Conservation (phyloP, 2,113 vertebrate genomes). For the Limanda limanda region DNA sequence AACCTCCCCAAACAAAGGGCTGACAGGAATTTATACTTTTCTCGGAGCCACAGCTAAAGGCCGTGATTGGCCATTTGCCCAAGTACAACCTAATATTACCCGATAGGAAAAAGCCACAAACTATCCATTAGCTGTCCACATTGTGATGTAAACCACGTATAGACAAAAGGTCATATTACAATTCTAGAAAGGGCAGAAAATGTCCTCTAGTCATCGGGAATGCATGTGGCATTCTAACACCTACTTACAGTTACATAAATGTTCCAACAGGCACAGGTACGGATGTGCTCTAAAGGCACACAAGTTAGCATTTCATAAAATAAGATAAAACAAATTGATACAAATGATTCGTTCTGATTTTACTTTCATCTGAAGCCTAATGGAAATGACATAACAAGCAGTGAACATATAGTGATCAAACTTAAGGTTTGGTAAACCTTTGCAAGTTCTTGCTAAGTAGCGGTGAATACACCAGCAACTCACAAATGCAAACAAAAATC, state of each 20-base stretch:
- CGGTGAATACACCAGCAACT: too few species aligned
- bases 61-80: not conserved
- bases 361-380: not conserved
- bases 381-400: too few species aligned
- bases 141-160: not conserved
- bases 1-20: not conserved
- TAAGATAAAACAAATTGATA: not conserved
- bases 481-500: too few species aligned
- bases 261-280: not conserved
- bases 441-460: too few species aligned
- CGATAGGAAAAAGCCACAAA: not conserved
- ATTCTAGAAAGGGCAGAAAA: too few species aligned
- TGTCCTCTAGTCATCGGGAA: too few species aligned
- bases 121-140: not conserved
- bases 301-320: not conserved
- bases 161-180: too few species aligned
- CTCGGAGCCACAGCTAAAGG: not conserved
- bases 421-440: too few species aligned
- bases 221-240: not conserved
- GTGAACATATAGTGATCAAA: too few species aligned
- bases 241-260: not conserved
- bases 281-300: too few species aligned
- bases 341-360: not conserved
- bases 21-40: not conserved
- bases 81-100: not conserved